Conservation (phyloP, 92 coral and sea anemone species). For the Palythoa heliodiscus region DNA sequence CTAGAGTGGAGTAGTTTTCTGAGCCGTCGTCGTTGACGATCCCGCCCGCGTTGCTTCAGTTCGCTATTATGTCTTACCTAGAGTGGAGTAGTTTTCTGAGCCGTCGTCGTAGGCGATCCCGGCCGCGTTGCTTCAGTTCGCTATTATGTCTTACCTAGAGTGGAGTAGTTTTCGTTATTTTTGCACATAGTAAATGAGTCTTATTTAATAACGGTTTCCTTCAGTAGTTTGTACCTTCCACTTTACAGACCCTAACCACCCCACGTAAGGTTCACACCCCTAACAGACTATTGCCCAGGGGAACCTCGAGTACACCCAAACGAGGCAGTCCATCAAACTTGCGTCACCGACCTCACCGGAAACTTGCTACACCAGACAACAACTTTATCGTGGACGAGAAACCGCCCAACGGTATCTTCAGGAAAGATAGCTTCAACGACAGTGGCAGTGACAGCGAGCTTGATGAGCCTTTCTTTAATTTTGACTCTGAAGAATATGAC, state of each 20-base stretch:
- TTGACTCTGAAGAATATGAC: slow-evolving; percentile 81
- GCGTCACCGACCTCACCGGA: slow-evolving; percentile 37
- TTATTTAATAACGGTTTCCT: background rate
- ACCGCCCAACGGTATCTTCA: slow-evolving; percentile 82
- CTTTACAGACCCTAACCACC: slow-evolving; percentile 81
- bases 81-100: no score
- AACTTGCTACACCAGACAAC: slow-evolving; percentile 67
- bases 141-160: no score
- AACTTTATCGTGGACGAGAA: slow-evolving; percentile 77
- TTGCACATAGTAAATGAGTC: no score
- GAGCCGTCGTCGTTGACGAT: no score
- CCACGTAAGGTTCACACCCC: slow-evolving; percentile 67
- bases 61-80: no score
- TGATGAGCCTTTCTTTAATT: slow-evolving; percentile 91
- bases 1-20: no score
- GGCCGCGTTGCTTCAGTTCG: no score
- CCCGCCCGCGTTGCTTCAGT: no score
- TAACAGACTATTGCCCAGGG: slow-evolving; percentile 62
- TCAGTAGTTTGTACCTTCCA: background rate
- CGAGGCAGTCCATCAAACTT: slow-evolving; percentile 54
- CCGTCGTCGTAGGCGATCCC: no score
- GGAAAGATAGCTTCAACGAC: slow-evolving; percentile 92
- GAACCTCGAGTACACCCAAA: slow-evolving; percentile 86
- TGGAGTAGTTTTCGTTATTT: no score
- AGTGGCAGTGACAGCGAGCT: slow-evolving; percentile 85